Evolutionary conservation across 2,113 vertebrate species (phyloP).

Genomic region (Pantherophis guttatus): DNA sequence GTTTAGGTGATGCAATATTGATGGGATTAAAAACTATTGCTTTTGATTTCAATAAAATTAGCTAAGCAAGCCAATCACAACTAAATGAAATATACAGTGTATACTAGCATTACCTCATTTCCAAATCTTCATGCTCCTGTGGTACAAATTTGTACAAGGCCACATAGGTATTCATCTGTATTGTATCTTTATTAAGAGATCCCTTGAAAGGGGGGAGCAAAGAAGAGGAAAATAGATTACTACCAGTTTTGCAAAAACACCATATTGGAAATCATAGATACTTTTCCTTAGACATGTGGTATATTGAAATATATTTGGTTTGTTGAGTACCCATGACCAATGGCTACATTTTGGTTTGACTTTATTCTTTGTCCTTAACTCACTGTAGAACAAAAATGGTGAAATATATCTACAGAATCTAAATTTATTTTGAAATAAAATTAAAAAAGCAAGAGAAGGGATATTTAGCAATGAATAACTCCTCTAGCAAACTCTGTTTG

Average conservation of each 20-base stretch:
- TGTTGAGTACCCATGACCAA: neutral
- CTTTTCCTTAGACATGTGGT: neutral
- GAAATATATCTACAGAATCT: neutral
- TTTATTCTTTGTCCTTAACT: neutral
- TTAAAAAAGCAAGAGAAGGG: neutral
- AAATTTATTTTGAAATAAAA: neutral
- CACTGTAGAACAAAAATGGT: neutral
- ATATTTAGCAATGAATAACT: neutral
- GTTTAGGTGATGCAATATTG: neutral
- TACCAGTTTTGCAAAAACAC: neutral
- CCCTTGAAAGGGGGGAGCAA: conserved; percentile 54
- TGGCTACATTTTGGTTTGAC: neutral
- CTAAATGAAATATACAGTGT: neutral
- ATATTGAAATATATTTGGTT: neutral
- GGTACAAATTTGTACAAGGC: conserved; percentile 92
- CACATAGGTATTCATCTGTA: conserved; percentile 88
- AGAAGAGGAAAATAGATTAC: conserved; percentile 13
- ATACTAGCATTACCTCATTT: conserved; percentile 81
- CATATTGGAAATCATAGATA: neutral
- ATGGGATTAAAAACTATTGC: neutral
- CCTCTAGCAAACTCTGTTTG: neutral
- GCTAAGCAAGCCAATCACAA: neutral
- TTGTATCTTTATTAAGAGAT: conserved; percentile 74
- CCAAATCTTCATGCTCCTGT: conserved; percentile 91
- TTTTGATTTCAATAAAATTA: neutral